These are phyloP conservation scores for Sapajus apella DNA, from an alignment of 2,113 vertebrate species.

Conservation along the genomic window DNA sequence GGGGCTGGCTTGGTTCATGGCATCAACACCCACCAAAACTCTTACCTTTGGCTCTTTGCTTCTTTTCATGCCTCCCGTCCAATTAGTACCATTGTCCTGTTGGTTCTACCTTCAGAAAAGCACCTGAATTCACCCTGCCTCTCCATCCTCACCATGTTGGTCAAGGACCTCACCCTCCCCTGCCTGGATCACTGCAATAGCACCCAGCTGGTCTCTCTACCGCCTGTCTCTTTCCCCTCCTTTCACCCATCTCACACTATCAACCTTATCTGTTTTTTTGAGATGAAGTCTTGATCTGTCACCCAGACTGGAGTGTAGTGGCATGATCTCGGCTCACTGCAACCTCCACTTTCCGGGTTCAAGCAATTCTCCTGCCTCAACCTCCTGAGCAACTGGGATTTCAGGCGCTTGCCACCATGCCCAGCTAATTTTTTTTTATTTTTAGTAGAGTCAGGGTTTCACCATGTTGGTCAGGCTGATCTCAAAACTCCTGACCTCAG, in stretches of 20 bases:
- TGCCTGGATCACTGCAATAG: neutral
- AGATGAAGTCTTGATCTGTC: too few species aligned
- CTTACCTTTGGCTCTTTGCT: neutral
- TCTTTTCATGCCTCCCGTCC: neutral
- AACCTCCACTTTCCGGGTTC: too few species aligned
- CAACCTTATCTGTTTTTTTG: neutral
- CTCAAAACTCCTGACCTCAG: too few species aligned
- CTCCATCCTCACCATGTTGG: neutral
- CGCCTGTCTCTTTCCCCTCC: neutral
- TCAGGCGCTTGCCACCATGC: too few species aligned
- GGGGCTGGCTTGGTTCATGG: neutral
- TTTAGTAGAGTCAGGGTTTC: too few species aligned
- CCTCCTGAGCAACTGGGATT: too few species aligned
- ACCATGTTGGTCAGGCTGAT: too few species aligned
- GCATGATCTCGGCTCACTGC: too few species aligned
- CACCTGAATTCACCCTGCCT: neutral
- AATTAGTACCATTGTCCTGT: neutral
- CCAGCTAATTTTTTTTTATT: too few species aligned
- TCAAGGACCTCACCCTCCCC: neutral
- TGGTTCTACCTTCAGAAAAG: neutral
- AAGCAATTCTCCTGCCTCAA: too few species aligned
- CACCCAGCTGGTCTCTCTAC: neutral
- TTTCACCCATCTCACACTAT: neutral
- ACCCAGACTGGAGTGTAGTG: too few species aligned
- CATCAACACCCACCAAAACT: neutral